These are phyloP conservation scores for Mellilla xanthometata DNA, from an alignment of 2,888 invertebrate species.

Conservation along the genomic window DNA sequence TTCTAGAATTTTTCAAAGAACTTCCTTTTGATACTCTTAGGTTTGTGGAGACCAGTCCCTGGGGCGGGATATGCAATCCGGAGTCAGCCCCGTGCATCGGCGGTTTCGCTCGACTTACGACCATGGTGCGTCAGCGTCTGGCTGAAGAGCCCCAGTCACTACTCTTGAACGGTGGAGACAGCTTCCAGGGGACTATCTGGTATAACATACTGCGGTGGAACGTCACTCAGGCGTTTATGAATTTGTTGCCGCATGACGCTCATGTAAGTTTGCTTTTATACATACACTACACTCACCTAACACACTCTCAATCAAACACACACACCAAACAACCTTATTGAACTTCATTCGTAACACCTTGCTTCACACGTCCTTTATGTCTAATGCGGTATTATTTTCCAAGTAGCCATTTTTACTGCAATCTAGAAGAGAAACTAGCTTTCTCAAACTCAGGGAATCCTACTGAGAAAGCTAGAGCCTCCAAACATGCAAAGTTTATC, in stretches of 20 bases:
- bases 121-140: constrained; percentile 71
- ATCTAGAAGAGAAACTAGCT: too few relatives aligned
- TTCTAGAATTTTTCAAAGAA: background rate
- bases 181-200: constrained; percentile 89
- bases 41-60: constrained; percentile 83
- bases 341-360: too few relatives aligned
- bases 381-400: too few relatives aligned
- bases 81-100: constrained; percentile 83
- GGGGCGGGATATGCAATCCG: constrained; percentile 80
- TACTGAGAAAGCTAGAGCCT: too few relatives aligned
- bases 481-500: too few relatives aligned
- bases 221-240: constrained; percentile 89
- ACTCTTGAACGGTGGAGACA: constrained; percentile 86
- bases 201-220: constrained; percentile 89
- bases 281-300: too few relatives aligned
- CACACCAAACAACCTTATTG: too few relatives aligned
- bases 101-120: constrained; percentile 86
- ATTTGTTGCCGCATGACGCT: constrained; percentile 89
- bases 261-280: constrained; percentile 88
- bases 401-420: too few relatives aligned
- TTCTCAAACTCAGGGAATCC: too few relatives aligned
- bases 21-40: constrained; percentile 50
- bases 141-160: constrained; percentile 83
- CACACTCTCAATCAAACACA: too few relatives aligned
- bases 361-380: too few relatives aligned